Conservation (phyloP, 2,888 invertebrate species). For the Pristionchus japonicus region DNA sequence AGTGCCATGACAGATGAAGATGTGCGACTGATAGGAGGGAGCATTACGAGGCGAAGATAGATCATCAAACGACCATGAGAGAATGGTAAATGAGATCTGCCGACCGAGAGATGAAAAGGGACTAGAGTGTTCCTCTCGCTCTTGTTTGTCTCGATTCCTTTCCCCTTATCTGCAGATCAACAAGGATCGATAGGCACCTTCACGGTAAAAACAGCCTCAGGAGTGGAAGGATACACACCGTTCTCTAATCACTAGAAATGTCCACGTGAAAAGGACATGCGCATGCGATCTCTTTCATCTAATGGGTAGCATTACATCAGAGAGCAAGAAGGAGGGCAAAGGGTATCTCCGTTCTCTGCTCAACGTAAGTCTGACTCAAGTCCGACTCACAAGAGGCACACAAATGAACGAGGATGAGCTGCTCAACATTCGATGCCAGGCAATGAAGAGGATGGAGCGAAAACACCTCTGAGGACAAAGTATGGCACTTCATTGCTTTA, state of each 20-base stretch:
- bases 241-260: neutral
- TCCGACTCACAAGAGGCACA: neutral
- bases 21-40: neutral
- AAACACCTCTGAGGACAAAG: neutral
- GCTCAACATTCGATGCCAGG: neutral
- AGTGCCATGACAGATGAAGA: no score
- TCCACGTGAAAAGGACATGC: slow-evolving; percentile 15
- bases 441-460: neutral
- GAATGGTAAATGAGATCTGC: neutral
- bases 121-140: neutral
- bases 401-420: neutral
- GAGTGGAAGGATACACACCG: neutral
- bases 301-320: neutral
- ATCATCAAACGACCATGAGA: neutral
- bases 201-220: neutral
- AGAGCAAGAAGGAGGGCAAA: slow-evolving; percentile 28
- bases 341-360: slow-evolving; percentile 4
- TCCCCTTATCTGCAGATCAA: slow-evolving; percentile 24
- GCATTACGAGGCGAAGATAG: slow-evolving; percentile 11
- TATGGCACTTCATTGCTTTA: neutral
- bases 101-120: neutral
- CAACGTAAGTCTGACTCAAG: slow-evolving; percentile 14
- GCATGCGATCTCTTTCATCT: neutral
- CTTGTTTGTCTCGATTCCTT: neutral
- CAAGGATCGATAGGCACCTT: neutral